phyloP scores from a whole-genome alignment of 2,113 vertebrate species.

The Etheostoma cragini region DNA sequence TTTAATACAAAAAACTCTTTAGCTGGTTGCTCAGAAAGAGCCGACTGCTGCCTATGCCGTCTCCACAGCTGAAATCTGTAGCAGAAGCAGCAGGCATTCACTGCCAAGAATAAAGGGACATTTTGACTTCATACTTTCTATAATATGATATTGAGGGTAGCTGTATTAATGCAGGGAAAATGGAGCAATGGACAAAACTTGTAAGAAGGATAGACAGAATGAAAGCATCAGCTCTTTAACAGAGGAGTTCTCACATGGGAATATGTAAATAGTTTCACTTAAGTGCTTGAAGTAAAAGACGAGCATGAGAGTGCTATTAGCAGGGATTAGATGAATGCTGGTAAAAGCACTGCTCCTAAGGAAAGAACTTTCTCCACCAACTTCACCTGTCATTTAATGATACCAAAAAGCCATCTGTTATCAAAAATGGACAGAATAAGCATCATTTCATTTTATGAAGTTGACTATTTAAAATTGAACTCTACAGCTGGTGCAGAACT shows the following conservation, averaged over 20 bases:
- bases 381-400: slow-evolving; percentile 31
- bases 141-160: slow-evolving; percentile 46
- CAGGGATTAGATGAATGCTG: slow-evolving; percentile 26
- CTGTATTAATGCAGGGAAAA: slow-evolving; percentile 56
- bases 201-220: slow-evolving; percentile 52
- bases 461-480: neutral
- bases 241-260: slow-evolving; percentile 54
- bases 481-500: neutral
- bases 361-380: slow-evolving; percentile 27
- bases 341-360: slow-evolving; percentile 39
- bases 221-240: slow-evolving; percentile 69
- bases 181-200: slow-evolving; percentile 40
- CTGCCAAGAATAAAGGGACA: slow-evolving; percentile 39
- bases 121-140: slow-evolving; percentile 31
- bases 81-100: slow-evolving; percentile 34
- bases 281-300: slow-evolving; percentile 60
- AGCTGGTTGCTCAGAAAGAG: slow-evolving; percentile 21
- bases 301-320: slow-evolving; percentile 47
- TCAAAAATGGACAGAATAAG: slow-evolving; percentile 29
- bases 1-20: no score
- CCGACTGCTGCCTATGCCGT: neutral
- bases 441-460: slow-evolving; percentile 3
- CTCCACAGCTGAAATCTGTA: slow-evolving; percentile 30
- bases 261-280: slow-evolving; percentile 66
- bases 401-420: slow-evolving; percentile 28